These are phyloP conservation scores for Ophthalmolycus amberensis DNA, from an alignment of 2,113 vertebrate species.

Conservation along the genomic window DNA sequence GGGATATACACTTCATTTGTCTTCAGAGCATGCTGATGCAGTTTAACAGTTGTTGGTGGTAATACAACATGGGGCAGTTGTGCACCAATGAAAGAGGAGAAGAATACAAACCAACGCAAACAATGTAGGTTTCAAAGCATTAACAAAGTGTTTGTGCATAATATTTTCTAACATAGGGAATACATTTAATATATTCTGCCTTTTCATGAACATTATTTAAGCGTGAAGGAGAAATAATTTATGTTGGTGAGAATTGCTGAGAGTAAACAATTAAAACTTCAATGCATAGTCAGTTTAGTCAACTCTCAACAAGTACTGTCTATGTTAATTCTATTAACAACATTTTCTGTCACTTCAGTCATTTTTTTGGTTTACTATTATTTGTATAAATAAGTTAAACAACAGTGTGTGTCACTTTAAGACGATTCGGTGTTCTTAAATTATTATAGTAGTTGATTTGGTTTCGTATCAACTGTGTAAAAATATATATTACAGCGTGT, in stretches of 20 bases:
- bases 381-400: conserved; percentile 8
- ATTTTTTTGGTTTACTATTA: neutral
- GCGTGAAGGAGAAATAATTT: neutral
- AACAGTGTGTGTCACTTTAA: conserved; percentile 83
- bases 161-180: neutral
- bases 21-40: neutral
- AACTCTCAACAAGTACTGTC: neutral
- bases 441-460: conserved; percentile 52
- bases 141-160: neutral
- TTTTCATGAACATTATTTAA: neutral
- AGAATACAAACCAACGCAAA: neutral
- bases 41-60: neutral
- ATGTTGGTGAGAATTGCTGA: neutral
- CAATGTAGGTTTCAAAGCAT: neutral
- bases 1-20: neutral
- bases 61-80: neutral
- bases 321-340: neutral
- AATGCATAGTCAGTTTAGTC: neutral
- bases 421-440: conserved; percentile 84
- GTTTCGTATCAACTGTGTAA: neutral
- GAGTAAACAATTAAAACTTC: neutral
- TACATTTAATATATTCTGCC: neutral
- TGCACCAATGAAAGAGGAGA: neutral
- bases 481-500: neutral
- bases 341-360: neutral